Base-by-base conservation (phyloP, 2,113 vertebrate genomes). In the Chionomys nivalis region DNA sequence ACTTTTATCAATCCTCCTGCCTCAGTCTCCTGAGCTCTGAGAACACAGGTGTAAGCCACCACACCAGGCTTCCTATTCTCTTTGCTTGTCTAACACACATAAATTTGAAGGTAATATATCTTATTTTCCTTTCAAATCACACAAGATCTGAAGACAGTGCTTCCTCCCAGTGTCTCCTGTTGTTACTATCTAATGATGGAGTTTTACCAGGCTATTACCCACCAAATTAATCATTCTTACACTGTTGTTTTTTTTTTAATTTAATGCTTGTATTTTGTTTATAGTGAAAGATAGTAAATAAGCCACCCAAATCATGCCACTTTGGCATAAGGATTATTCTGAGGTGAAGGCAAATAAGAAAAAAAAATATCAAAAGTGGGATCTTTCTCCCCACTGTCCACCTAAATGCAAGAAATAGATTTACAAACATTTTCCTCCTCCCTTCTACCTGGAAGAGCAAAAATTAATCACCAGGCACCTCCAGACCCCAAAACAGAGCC, bases 261-360 rank as follows among this genome's bases (percentile, higher is more conserved):
- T 72, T 39, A 93, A 42, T 77, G 17, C 3, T 72, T 89, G 33
- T 52, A 86, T 63, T 85, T 93, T 87, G 70, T 93, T 91, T 91
- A 89, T 7, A 47, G 3, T 55, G n/a, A 93, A 79, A 0, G 39
- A 10, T 3, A 87, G 19, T 23, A 76, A 90, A 33, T 79, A 75
- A 31, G 47, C 17, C 23, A 24, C 23, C 10, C 28, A 49, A 63
- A 94, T 49, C 42, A 77, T 6, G 9, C 10, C 39, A 58, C 70
- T 86, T 63, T 68, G 72, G 26, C 70, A 85, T 85, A 79, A 93
- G 14, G 10, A 72, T 47, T 87, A 83, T 92, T 96, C 65, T 87
- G 75, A 92, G 63, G 44, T 65, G 5, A 78, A 73, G 49, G 26
- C 8, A 82, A 72, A 7, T 49, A 26, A 95, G 72, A 68, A 70